Conservation (phyloP, 1,140 invertebrate species). For the Rhynchophorus ferrugineus region DNA sequence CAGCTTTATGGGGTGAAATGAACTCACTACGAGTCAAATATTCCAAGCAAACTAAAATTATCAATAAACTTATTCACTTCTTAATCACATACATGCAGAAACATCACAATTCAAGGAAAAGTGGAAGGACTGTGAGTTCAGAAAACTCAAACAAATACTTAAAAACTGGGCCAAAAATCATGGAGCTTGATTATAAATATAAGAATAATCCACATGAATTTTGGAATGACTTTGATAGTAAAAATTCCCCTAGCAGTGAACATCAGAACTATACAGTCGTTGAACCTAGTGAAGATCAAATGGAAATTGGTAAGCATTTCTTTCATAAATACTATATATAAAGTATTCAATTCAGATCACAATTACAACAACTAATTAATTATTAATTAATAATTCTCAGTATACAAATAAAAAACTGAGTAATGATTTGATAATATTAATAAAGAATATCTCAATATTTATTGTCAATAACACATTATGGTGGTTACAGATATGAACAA, state of each 20-base stretch:
- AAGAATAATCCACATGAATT: constrained; percentile 19
- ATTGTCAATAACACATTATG: constrained; percentile 2
- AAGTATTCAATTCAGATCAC: too few relatives aligned
- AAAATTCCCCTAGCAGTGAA: neutral
- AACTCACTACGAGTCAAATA: constrained; percentile 24
- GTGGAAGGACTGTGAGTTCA: constrained; percentile 8
- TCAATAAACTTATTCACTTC: constrained; percentile 29
- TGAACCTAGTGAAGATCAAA: constrained; percentile 13
- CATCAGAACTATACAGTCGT: constrained; percentile 14
- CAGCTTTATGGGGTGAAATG: constrained; percentile 25
- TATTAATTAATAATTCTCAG: too few relatives aligned
- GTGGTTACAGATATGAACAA: too few relatives aligned
- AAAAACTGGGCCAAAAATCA: constrained; percentile 16
- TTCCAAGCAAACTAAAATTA: constrained; percentile 25
- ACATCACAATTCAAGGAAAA: constrained; percentile 22
- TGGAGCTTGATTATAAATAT: constrained; percentile 23
- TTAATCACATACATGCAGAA: constrained; percentile 27
- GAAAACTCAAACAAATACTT: constrained; percentile 17
- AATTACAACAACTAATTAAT: too few relatives aligned
- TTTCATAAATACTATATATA: neutral
- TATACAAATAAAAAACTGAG: too few relatives aligned
- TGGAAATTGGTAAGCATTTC: constrained; percentile 9
- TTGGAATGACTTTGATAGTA: constrained; percentile 18
- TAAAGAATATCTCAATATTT: neutral
- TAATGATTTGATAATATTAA: neutral